phyloP scores from a whole-genome alignment of 92 coral and sea anemone species.

The Porites lobata region DNA sequence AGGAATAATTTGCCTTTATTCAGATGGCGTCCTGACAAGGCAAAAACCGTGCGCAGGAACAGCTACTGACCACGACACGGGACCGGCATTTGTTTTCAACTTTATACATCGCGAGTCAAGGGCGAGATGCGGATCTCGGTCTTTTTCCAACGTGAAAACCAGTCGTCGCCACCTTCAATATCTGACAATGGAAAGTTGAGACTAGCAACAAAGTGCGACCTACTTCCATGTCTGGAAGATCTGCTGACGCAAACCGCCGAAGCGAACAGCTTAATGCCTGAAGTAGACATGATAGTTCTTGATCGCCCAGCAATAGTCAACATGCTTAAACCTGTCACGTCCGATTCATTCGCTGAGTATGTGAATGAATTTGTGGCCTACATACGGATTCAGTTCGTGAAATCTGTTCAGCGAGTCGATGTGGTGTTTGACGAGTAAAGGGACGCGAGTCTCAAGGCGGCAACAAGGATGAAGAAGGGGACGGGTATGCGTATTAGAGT shows the following conservation, averaged over 20 bases:
- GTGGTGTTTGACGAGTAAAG: not conserved
- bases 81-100: not conserved
- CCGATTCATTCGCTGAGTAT: not conserved
- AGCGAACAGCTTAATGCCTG: not conserved
- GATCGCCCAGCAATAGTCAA: not conserved
- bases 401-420: not conserved
- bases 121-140: not conserved
- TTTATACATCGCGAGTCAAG: not conserved
- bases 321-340: not conserved
- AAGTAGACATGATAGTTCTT: not conserved
- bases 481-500: not conserved
- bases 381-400: no score
- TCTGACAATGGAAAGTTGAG: not conserved
- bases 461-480: not conserved
- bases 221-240: not conserved
- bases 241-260: not conserved
- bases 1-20: not conserved
- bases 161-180: not conserved
- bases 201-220: not conserved
- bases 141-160: not conserved
- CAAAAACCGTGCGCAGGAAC: not conserved
- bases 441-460: not conserved
- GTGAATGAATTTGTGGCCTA: not conserved
- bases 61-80: not conserved
- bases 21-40: not conserved